These are phyloP conservation scores for Cacoxenus indagator DNA, from an alignment of 2,888 invertebrate species.

Conservation along the genomic window DNA sequence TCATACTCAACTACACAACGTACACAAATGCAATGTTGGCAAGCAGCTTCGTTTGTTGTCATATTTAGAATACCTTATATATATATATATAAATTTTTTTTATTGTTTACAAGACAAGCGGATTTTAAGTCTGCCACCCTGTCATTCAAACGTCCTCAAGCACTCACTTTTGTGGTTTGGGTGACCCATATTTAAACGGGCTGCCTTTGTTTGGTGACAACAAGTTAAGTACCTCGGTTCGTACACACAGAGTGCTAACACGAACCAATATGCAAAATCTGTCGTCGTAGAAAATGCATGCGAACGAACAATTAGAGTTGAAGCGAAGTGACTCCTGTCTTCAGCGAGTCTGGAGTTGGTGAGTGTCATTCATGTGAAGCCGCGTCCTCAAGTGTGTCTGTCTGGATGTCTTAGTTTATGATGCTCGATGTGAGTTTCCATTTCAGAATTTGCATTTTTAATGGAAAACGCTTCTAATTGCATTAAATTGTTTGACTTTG, in stretches of 20 bases:
- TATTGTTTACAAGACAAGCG: slow-evolving; percentile 64
- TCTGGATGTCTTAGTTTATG: slow-evolving; percentile 42
- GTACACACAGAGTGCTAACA: not conserved
- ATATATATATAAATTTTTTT: slow-evolving; percentile 43
- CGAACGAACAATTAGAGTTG: slow-evolving; percentile 52
- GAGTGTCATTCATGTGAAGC: slow-evolving; percentile 10
- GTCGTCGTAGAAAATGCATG: slow-evolving; percentile 34
- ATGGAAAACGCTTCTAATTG: slow-evolving; percentile 65
- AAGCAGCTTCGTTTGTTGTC: slow-evolving; percentile 10
- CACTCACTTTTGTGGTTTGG: slow-evolving; percentile 28
- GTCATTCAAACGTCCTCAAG: not conserved
- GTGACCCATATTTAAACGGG: slow-evolving; percentile 60
- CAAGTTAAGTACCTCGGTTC: slow-evolving; percentile 58
- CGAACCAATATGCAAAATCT: not conserved
- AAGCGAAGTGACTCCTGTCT: not conserved
- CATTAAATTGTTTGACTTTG: slow-evolving; percentile 65
- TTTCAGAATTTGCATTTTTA: slow-evolving; percentile 66
- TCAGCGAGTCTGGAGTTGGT: not conserved
- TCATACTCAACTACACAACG: not conserved
- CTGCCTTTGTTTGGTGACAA: slow-evolving; percentile 63
- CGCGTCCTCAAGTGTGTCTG: slow-evolving; percentile 14
- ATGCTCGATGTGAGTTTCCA: slow-evolving; percentile 52
- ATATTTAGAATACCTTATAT: not conserved
- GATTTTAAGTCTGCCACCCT: slow-evolving; percentile 46
- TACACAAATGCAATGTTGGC: not conserved